Conservation (phyloP, 2,113 vertebrate genomes). For the Passer montanus region DNA sequence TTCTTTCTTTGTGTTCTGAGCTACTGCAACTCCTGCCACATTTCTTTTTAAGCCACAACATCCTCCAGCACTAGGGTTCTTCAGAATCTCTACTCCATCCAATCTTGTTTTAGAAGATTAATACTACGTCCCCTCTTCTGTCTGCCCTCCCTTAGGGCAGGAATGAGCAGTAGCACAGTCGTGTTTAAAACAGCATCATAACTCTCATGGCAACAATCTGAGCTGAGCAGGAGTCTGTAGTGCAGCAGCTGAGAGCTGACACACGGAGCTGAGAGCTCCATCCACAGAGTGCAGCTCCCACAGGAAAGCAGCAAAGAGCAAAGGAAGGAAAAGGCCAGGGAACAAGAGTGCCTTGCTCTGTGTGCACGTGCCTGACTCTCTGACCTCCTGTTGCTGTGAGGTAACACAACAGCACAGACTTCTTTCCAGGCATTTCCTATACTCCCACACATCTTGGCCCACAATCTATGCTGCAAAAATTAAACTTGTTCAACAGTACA, state of each 20-base stretch:
- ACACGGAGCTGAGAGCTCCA: background rate
- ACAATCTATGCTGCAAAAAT: background rate
- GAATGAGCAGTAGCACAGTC: background rate
- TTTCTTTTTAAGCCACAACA: slow-evolving; percentile 3
- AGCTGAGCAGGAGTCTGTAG: background rate
- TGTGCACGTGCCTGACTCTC: background rate
- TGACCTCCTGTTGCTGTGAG: background rate
- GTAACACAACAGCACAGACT: background rate
- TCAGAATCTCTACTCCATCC: background rate
- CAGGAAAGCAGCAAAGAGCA: background rate
- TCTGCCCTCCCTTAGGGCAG: background rate
- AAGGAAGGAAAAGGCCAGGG: background rate
- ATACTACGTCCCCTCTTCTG: background rate
- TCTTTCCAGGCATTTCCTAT: background rate
- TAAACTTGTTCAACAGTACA: background rate
- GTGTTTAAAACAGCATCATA: background rate
- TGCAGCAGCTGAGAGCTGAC: background rate
- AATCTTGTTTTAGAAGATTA: background rate
- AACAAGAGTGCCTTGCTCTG: background rate
- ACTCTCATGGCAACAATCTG: background rate
- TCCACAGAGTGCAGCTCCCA: rapidly evolving
- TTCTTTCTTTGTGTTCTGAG: background rate
- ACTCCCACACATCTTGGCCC: background rate
- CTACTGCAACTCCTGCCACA: background rate
- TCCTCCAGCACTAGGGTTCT: background rate